Evolutionary conservation across 2,113 vertebrate genomes (phyloP).

Genomic region (Podocnemis expansa): DNA sequence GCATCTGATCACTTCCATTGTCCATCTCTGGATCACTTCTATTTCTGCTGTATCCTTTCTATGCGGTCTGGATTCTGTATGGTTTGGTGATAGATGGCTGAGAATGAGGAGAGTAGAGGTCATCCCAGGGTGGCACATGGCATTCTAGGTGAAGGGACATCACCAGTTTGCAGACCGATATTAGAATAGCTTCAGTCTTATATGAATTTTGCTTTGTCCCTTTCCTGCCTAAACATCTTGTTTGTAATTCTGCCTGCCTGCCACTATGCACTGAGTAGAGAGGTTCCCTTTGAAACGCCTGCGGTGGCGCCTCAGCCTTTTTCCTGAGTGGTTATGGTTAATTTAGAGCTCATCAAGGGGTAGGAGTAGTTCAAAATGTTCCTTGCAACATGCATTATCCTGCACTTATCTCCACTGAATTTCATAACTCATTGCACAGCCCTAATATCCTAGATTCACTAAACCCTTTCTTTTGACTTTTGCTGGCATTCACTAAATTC

Average conservation of each 20-base stretch:
- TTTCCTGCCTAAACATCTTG: not conserved
- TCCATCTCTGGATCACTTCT: not conserved
- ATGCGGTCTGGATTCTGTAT: not conserved
- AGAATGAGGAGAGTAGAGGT: not conserved
- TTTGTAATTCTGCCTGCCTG: not conserved
- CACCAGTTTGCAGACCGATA: not conserved
- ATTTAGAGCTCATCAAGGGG: not conserved
- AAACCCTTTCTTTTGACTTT: not conserved
- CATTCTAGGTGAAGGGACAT: not conserved
- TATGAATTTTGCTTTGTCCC: not conserved
- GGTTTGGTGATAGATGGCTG: not conserved
- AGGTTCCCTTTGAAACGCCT: not conserved
- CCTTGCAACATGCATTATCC: not conserved
- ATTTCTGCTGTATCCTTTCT: not conserved
- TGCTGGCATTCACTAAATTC: not conserved
- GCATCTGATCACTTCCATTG: not conserved
- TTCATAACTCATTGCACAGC: not conserved
- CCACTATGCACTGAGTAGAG: not conserved
- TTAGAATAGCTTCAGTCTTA: not conserved
- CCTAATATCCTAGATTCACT: not conserved
- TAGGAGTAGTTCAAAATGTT: not conserved
- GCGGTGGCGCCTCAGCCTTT: not conserved
- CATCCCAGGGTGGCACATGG: not conserved
- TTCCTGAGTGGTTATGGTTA: not conserved
- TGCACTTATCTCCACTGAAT: not conserved